Evolutionary conservation across 1,140 invertebrate species (phyloP), one percentile per base, ranked within the genome.

Genomic region (Drosophila teissieri): DNA sequence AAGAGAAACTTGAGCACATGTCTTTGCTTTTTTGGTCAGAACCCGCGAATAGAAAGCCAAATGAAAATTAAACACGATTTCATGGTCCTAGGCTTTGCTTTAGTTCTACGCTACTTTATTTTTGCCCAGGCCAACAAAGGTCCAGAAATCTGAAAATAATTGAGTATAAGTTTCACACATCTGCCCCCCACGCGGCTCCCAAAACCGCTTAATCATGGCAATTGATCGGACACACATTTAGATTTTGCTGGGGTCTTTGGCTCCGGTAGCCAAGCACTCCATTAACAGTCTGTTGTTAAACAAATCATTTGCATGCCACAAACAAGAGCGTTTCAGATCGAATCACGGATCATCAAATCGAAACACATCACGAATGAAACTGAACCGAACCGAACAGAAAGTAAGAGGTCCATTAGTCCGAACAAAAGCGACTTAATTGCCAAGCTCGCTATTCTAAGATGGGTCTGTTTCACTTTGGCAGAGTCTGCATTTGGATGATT

Each of bases 101-200:
- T 83, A 84, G 83, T 88, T 88, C 84, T 88, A 88, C 84, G 37
- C 84, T 88, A 80, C 83, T 88, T 88, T 83, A 88, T 73, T 86
- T 80, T 65, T 49, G 55, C 58, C 78, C 60, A 42, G 19, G 11
- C 22, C 48, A 72, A 73, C 56, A 61, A 63, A 56, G 34, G 31
- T 53, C 15, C 27, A 22, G 19, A 84, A 82, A 79, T 82, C 57
- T 46, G 67, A 88, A 88, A 88, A 72, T 86, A 82, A 86, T 88
- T 82, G 78, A 73, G 51, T 61, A 39, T 58, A 45, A 70, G 54
- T 62, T 76, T 77, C 58, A 77, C 42, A 57, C 70, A 45, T 54
- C 19, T 51, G 42, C 46, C 62, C n/a, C 31, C 57, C 52, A 76
- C 51, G 57, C 53, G 52, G 63, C 15, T 37, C 12, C 52, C 62